Evolutionary conservation across 1,140 invertebrate species (phyloP), one percentile per base, ranked within the genome.

Genomic region (Drosophila carrolli): DNA sequence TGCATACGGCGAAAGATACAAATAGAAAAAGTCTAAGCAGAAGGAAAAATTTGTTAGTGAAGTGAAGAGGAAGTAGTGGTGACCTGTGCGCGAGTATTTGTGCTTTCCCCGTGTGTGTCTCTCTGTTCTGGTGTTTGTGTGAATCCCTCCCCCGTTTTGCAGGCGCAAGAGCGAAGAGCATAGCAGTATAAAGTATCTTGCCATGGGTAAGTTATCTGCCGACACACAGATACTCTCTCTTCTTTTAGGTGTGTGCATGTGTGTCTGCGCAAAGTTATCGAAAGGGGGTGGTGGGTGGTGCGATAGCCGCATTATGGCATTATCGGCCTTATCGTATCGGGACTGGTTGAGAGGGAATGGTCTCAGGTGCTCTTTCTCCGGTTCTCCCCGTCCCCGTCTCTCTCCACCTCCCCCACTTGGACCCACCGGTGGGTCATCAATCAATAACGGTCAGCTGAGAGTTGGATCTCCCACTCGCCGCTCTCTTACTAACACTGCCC

Each of bases 71-170:
- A 78, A 83, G 83, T 77, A 88, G 83, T 86, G 83, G 83, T 86
- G 83, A 86, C 83, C 83, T 86, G 83, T 88, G 83, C 79, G 63
- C 79, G 67, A 83, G 84, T 88, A 83, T 63, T 88, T 82, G 82
- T 89, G 75, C 63, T 88, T 88, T 86, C 79, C 66, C 70, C 81
- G 58, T 75, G 70, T 60, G 72, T 75, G 68, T 75, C 59, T 75
- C 44, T 61, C 57, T 75, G 55, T 60, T 51, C 68, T 57, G 54
- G 55, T 76, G 72, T 32, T 32, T 76, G 72, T 78, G 74, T 78
- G 65, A 78, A 60, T 78, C 83, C 83, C 83, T 88, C 83, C 83
- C 83, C 83, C 83, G 82, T 83, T 83, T 85, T 71, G 61, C 82
- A 81, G 75, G 82, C 82, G 82, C 78, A 78, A 81, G 78, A 78